Evolutionary conservation across 2,888 invertebrate genomes (phyloP).

Genomic region (Thera obeliscata): DNA sequence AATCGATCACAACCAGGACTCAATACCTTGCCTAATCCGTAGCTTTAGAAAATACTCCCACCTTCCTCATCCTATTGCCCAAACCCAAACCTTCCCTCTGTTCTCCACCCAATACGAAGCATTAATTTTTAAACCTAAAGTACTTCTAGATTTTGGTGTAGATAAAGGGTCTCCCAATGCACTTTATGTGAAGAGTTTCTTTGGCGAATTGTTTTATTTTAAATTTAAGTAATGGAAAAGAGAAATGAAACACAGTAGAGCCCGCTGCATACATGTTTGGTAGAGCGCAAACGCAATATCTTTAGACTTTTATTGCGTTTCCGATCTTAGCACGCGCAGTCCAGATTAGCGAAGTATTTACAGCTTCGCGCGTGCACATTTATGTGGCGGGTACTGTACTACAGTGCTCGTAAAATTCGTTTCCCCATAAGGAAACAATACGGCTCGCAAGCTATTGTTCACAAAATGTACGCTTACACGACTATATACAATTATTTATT

Average conservation of each 20-base stretch:
- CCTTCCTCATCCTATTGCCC: no score
- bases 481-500: constrained; percentile 39
- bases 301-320: constrained; percentile 13
- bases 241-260: not conserved
- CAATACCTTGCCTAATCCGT: no score
- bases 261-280: not conserved
- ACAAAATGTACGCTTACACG: constrained; percentile 30
- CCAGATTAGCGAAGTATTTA: constrained; percentile 22
- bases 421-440: constrained; percentile 34
- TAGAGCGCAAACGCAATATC: not conserved
- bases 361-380: constrained; percentile 25
- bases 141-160: no score
- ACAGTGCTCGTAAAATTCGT: constrained; percentile 26
- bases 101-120: no score
- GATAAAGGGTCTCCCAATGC: no score
- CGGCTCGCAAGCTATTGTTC: constrained; percentile 34
- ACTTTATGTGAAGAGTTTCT: constrained; percentile 16
- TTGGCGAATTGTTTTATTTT: constrained; percentile 25
- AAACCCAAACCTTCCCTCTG: no score
- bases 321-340: constrained; percentile 4
- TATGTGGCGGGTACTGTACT: constrained; percentile 28
- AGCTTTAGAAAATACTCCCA: no score
- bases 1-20: no score
- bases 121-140: no score
- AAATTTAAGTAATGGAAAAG: not conserved